Base-by-base conservation (phyloP, 2,888 invertebrate species). In the Eutolmus rufibarbis region DNA sequence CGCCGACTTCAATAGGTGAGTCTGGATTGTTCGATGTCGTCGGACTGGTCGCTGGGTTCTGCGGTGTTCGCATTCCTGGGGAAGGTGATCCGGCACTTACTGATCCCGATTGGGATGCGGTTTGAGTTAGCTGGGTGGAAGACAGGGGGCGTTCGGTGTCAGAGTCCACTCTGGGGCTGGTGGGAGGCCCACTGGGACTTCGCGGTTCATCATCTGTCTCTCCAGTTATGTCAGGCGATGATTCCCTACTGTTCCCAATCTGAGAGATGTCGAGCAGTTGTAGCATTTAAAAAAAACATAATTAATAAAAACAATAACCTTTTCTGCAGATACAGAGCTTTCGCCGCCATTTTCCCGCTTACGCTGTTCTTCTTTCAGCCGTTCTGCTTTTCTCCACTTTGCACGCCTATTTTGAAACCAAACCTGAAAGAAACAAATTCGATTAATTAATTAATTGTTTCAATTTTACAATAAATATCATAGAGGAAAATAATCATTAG, bases 361-460 rank as follows among this genome's bases (percentile, higher is more conserved):
- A 88, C 97, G 94, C 92, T 97, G 97, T 91, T 98, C 98, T 91
- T 98, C 97, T 94, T 97, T 97, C 91, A 98, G 94, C 46, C 98
- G 94, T 92, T 98, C 97, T 77, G 97, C 97, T 93, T 98, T 98
- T 88, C 98, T 94, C 97, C 97, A 98, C 93, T 98, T 98, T 66
- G 98, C 98, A 88, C 98, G 94, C 74, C 98, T 95, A 91, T 98
- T 98, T 94, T 98, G 97, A 92, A 97, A 97, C 97, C 97, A 98
- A 46, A 97, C 97, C 97, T 97, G 93, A 14, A 89, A 89, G 46
- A 51, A 46, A 51, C 5, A n/a, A 51, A 51, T 7, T 51, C n/a
- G 5, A 51, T 16, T 46, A n/a, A 28, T 28, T 2, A 28, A 1
- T 51, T 40, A 12, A 40, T 40, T 12, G 9, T 7, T 40, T 40